A percentile compares a stretch with the other conserved stretches of the same genome.
phyloP scores from a whole-genome alignment of 1,140 invertebrate species.

The Lordiphosa clarofinis region DNA sequence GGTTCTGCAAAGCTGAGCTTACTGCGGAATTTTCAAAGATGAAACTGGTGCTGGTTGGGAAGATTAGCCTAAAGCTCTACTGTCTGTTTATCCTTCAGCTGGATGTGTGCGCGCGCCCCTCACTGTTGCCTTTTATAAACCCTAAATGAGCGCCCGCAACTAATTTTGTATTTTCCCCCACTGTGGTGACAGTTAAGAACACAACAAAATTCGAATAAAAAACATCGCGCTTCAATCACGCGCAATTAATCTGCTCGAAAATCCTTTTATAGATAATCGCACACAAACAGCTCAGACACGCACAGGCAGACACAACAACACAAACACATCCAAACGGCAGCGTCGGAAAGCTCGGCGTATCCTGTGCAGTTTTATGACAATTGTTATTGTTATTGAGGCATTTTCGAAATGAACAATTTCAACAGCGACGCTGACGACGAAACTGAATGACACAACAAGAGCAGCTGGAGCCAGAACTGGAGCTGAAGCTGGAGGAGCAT shows the following conservation, averaged over 20 bases:
- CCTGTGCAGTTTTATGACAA: slow-evolving; percentile 77
- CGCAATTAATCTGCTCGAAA: slow-evolving; percentile 75
- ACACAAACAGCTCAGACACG: slow-evolving; percentile 49
- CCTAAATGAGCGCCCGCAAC: too few species aligned
- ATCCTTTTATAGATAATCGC: slow-evolving; percentile 77
- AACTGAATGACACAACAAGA: slow-evolving; percentile 66
- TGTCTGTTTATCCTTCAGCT: too few species aligned
- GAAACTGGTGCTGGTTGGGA: too few species aligned
- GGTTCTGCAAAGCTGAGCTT: too few species aligned
- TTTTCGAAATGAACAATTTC: slow-evolving; percentile 78
- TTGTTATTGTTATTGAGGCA: slow-evolving; percentile 78
- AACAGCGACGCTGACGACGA: slow-evolving; percentile 70
- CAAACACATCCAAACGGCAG: neutral
- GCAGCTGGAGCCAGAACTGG: slow-evolving; percentile 16
- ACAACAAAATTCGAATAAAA: too few species aligned
- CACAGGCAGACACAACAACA: slow-evolving; percentile 17
- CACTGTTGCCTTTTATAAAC: too few species aligned
- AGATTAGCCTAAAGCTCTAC: too few species aligned
- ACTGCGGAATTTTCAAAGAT: too few species aligned
- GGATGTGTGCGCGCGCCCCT: too few species aligned
- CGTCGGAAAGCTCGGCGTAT: slow-evolving; percentile 37
- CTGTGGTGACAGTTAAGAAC: too few species aligned
- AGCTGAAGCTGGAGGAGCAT: slow-evolving; percentile 54
- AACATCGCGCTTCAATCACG: slow-evolving; percentile 67
- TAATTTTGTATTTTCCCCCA: slow-evolving; percentile 6